A percentile compares a stretch with the other conserved stretches of the same genome.
These are phyloP conservation scores for Epistrophe grossulariae DNA, from an alignment of 2,888 invertebrate species.

Conservation along the genomic window DNA sequence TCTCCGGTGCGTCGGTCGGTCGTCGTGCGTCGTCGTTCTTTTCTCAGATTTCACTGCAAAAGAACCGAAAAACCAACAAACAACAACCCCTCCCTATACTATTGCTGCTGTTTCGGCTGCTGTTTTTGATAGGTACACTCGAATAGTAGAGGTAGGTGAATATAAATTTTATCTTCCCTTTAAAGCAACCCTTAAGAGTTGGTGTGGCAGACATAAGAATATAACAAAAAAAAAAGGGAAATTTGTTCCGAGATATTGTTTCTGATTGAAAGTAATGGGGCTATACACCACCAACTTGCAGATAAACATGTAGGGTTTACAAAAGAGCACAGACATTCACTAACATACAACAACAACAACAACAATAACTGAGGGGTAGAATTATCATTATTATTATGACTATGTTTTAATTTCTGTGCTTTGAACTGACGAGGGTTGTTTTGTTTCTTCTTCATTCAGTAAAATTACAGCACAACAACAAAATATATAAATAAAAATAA, in stretches of 20 bases:
- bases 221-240: constrained; percentile 23
- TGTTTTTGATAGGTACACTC: constrained; percentile 1
- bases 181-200: constrained; percentile 21
- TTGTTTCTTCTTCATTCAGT: constrained; percentile 31
- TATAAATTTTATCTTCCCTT: constrained; percentile 26
- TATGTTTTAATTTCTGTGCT: constrained; percentile 72
- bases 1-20: constrained; percentile 11
- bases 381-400: constrained; percentile 71
- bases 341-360: constrained; percentile 18
- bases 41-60: constrained; percentile 62
- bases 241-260: constrained; percentile 70
- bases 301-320: neutral
- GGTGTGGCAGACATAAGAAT: constrained; percentile 17
- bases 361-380: constrained; percentile 17
- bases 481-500: constrained; percentile 18
- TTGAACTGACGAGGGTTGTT: constrained; percentile 66
- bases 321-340: constrained; percentile 22
- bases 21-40: constrained; percentile 6
- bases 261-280: constrained; percentile 73
- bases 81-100: constrained; percentile 12
- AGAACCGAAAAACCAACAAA: neutral
- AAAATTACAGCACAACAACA: neutral
- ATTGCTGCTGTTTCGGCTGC: neutral
- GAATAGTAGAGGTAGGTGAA: constrained; percentile 11
- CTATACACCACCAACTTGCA: constrained; percentile 33